Base-by-base conservation (phyloP, 1,140 invertebrate genomes). In the Trachelipus rathkii region DNA sequence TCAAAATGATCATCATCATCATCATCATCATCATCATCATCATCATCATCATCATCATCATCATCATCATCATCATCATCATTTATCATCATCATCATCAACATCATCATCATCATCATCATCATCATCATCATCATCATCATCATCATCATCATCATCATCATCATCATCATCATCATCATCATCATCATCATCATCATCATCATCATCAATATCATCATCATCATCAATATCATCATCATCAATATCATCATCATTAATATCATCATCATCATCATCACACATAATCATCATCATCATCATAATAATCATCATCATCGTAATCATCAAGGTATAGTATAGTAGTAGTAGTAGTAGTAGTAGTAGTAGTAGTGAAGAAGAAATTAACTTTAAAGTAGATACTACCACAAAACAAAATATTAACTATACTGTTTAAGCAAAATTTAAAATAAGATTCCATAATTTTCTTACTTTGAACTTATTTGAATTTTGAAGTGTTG, bases 11-110 rank as follows among this genome's bases (percentile, higher is more conserved):
- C 50, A 53, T 53, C 50, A 53, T 53, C 50, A 53, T 53, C 50
- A 53, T 53, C 50, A 53, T 53, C 50, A 53, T 53, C 50, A 53
- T 53, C 50, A 53, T 53, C 50, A 53, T 53, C 50, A 53, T 53
- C 50, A 53, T 53, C 50, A 53, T 53, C 50, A 53, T 53, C 50
- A 53, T 53, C 50, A 53, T 53, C 50, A 53, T 53, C 50, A 53
- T 53, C 50, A 53, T 53, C 50, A 53, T 53, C 50, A 53, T 53
- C 50, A 53, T 53, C 50, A 53, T 53, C 50, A 53, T 53, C 50
- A n/a, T n/a, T n/a, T n/a, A n/a, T n/a, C n/a, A 53, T 53, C 50
- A 53, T 53, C 50, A 53, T 53, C 50, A 53, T 53, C 50, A 53
- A 10, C 50, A 53, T 53, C 50, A 53, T 53, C 50, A 53, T 53